A percentile compares a stretch with the other conserved stretches of the same genome.
phyloP scores from a whole-genome alignment of 1,140 invertebrate species.

The Theocolax elegans region DNA sequence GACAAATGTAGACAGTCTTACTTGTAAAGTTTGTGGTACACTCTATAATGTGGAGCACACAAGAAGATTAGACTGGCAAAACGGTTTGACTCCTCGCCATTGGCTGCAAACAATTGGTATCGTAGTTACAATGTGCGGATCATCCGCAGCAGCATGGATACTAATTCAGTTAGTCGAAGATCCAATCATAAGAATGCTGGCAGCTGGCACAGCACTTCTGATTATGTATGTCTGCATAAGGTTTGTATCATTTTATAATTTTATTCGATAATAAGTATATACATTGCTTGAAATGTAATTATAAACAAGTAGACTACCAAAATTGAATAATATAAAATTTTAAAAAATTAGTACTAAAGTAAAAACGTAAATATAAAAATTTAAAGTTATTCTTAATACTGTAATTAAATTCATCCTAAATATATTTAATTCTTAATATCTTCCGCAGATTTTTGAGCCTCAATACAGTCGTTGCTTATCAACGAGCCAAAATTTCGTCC shows the following conservation, averaged over 20 bases:
- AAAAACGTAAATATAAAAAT: no score
- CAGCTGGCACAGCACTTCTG: conserved; percentile 82
- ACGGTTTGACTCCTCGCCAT: conserved; percentile 82
- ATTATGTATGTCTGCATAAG: conserved; percentile 86
- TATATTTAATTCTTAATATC: not conserved
- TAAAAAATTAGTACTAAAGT: no score
- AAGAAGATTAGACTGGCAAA: conserved; percentile 81
- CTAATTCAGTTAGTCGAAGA: conserved; percentile 83
- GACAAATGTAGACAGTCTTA: conserved; percentile 73
- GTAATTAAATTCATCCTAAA: no score
- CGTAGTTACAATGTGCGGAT: conserved; percentile 77
- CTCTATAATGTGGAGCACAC: conserved; percentile 80
- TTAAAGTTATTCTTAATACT: no score
- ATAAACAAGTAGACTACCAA: no score
- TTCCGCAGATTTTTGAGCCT: conserved; percentile 79
- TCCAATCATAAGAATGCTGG: conserved; percentile 80
- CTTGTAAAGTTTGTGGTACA: conserved; percentile 84
- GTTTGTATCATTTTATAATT: conserved; percentile 61
- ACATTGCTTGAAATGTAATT: not conserved
- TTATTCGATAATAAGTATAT: not conserved
- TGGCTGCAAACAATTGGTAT: conserved; percentile 80
- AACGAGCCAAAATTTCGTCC: conserved; percentile 87
- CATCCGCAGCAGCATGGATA: conserved; percentile 83
- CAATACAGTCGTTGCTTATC: conserved; percentile 87
- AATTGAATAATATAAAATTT: no score